Evolutionary conservation across 2,113 vertebrate genomes (phyloP).

Genomic region (Micromys minutus): DNA sequence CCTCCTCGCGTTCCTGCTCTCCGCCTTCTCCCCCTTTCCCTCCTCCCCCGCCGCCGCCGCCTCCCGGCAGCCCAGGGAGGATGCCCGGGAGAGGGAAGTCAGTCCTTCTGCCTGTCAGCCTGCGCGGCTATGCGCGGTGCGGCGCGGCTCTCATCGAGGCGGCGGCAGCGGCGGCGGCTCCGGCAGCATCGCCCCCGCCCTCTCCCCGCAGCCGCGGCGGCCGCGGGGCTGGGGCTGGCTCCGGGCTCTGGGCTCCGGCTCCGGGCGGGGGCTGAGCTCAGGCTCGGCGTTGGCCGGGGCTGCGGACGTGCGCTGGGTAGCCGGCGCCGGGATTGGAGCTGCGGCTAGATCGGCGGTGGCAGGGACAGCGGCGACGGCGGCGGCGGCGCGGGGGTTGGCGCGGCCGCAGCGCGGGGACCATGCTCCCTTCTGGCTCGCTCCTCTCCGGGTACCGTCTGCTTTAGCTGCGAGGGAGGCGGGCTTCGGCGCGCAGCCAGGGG

Average conservation of each 20-base stretch:
- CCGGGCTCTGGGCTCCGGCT: conserved; percentile 62
- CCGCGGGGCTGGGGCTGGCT: conserved; percentile 70
- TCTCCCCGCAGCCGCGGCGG: conserved; percentile 75
- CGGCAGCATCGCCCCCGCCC: conserved; percentile 79
- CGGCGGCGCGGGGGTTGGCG: conserved; percentile 76
- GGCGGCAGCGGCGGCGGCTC: conserved; percentile 77
- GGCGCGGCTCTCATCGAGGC: conserved; percentile 78
- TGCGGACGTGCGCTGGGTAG: conserved; percentile 58
- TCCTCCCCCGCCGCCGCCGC: conserved; percentile 72
- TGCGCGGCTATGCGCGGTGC: conserved; percentile 72
- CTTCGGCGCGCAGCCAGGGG: conserved; percentile 79
- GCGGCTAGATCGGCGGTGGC: conserved; percentile 60
- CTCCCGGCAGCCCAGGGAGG: conserved; percentile 81
- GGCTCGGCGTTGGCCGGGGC: conserved; percentile 56
- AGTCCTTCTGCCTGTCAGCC: conserved; percentile 69
- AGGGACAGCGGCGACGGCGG: conserved; percentile 54
- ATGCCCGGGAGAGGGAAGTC: conserved; percentile 74
- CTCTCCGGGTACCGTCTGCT: conserved; percentile 82
- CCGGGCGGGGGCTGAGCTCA: conserved; percentile 70
- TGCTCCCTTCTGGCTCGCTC: conserved; percentile 86
- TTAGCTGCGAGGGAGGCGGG: conserved; percentile 85
- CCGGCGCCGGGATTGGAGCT: conserved; percentile 63
- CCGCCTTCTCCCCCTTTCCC: conserved; percentile 18
- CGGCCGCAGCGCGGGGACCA: conserved; percentile 83
- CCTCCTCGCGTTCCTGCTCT: conserved; percentile 60